These are phyloP conservation scores for Girardinus metallicus DNA, from an alignment of 2,797 vertebrate genomes.

Conservation along the genomic window DNA sequence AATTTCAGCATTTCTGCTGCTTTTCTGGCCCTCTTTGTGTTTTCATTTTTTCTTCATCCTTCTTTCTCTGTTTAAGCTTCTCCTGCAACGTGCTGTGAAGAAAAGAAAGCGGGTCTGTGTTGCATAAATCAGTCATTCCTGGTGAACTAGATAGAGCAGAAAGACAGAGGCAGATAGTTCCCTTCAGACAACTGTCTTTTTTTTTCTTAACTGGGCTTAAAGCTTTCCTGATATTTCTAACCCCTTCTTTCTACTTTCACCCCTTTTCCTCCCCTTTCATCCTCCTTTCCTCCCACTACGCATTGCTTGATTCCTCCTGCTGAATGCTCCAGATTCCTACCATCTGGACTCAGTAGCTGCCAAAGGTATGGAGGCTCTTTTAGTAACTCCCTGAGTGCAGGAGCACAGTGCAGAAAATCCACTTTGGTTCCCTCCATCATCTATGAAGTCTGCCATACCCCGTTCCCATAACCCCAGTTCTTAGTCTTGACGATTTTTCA, in stretches of 20 bases:
- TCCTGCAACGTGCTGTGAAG: slow-evolving; percentile 8
- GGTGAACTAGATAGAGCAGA: slow-evolving; percentile 46
- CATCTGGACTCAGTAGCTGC: slow-evolving; percentile 80
- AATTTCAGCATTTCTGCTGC: slow-evolving; percentile 5
- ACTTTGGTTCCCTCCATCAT: slow-evolving; percentile 69
- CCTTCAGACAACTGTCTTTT: slow-evolving; percentile 61
- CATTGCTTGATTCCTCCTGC: slow-evolving; percentile 49
- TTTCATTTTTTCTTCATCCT: slow-evolving; percentile 20
- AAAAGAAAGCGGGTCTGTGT: slow-evolving; percentile 9
- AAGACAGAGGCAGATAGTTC: slow-evolving; percentile 49
- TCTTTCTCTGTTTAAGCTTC: slow-evolving; percentile 22
- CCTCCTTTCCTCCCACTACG: slow-evolving; percentile 39
- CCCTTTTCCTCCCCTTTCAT: slow-evolving; percentile 54
- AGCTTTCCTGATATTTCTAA: slow-evolving; percentile 53
- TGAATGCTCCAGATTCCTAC: slow-evolving; percentile 77
- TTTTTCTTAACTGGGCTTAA: slow-evolving; percentile 59
- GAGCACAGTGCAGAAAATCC: slow-evolving; percentile 71
- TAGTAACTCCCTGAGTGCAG: slow-evolving; percentile 62
- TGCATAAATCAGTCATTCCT: slow-evolving; percentile 54
- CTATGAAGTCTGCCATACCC: slow-evolving; percentile 63
- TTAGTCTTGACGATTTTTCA: slow-evolving; percentile 33
- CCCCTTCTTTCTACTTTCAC: slow-evolving; percentile 24
- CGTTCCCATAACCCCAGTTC: slow-evolving; percentile 37
- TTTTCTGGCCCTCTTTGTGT: slow-evolving; percentile 21
- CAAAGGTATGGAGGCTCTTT: slow-evolving; percentile 78